Evolutionary conservation across 2,113 vertebrate genomes (phyloP).

Genomic region (Rutilus rutilus): DNA sequence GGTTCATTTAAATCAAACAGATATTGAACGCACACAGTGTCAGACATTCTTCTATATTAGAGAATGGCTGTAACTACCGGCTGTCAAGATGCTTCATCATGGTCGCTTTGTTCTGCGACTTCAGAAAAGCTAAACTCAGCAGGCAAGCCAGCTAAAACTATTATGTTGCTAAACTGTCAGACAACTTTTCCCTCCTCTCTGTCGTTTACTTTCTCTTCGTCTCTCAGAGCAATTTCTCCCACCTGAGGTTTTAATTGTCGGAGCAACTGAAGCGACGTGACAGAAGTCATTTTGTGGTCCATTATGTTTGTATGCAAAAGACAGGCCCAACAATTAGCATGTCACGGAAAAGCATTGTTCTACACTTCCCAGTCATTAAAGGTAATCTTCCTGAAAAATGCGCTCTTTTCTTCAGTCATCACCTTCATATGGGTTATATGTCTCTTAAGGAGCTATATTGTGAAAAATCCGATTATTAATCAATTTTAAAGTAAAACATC

Average conservation of each 20-base stretch:
- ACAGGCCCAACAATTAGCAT: constrained; percentile 53
- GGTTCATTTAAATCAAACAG: constrained; percentile 31
- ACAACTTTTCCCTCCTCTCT: constrained; percentile 4
- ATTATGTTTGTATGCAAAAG: constrained; percentile 54
- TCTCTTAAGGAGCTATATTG: background rate
- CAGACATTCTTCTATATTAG: constrained; percentile 1
- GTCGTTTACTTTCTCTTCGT: background rate
- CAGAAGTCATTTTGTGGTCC: constrained; percentile 49
- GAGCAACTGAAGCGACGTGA: constrained; percentile 34
- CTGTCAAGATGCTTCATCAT: constrained; percentile 16
- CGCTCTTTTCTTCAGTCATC: background rate
- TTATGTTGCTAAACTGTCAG: constrained; percentile 43
- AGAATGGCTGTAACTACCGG: constrained; percentile 12
- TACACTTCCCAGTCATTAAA: constrained; percentile 35
- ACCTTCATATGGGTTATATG: background rate
- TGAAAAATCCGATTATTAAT: background rate
- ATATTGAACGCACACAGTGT: constrained; percentile 18
- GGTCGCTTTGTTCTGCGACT: constrained; percentile 20
- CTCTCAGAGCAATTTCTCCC: constrained; percentile 14
- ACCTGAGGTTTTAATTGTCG: constrained; percentile 55
- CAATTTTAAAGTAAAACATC: background rate
- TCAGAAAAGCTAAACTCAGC: constrained; percentile 27
- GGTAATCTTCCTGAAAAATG: constrained; percentile 52
- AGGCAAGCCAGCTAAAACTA: constrained; percentile 30
- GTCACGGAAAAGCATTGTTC: constrained; percentile 42